Evolutionary conservation across 2,888 invertebrate species (phyloP).

Genomic region (Siphlonurus alternatus): DNA sequence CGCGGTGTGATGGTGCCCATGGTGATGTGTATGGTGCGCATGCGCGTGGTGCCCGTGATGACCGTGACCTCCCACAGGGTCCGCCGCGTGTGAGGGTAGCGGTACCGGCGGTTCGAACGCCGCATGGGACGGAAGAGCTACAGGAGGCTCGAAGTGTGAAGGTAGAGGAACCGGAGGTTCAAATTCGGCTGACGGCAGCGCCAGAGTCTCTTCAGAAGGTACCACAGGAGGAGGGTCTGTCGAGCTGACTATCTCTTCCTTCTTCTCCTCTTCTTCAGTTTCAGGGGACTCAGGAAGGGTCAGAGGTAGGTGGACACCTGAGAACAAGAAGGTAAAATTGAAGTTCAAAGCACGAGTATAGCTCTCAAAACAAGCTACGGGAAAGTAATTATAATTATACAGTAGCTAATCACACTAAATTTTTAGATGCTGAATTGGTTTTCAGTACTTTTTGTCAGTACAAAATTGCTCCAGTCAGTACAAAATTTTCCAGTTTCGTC

Average conservation of each 20-base stretch:
- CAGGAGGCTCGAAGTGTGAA: not conserved
- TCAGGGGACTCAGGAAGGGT: not conserved
- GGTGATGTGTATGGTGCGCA: slow-evolving; percentile 2
- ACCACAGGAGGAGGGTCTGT: not conserved
- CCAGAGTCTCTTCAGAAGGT: not conserved
- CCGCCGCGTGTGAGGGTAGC: not conserved
- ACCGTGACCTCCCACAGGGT: slow-evolving; percentile 9
- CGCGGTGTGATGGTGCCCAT: slow-evolving; percentile 6
- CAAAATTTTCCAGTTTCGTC: no score
- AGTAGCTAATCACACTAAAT: no score
- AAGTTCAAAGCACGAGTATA: no score
- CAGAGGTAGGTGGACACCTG: not conserved
- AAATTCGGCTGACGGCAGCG: not conserved
- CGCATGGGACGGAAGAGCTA: not conserved
- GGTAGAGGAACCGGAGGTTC: not conserved
- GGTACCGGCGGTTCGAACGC: not conserved
- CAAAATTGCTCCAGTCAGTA: no score
- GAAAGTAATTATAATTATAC: no score
- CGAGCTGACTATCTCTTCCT: no score
- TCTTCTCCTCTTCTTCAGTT: not conserved
- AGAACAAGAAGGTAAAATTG: no score
- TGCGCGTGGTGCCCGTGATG: not conserved
- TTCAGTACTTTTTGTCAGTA: no score
- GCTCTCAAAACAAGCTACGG: no score
- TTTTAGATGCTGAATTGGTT: no score